phyloP scores from a whole-genome alignment of 1,140 invertebrate species.

The Drosophila ohnishii region DNA sequence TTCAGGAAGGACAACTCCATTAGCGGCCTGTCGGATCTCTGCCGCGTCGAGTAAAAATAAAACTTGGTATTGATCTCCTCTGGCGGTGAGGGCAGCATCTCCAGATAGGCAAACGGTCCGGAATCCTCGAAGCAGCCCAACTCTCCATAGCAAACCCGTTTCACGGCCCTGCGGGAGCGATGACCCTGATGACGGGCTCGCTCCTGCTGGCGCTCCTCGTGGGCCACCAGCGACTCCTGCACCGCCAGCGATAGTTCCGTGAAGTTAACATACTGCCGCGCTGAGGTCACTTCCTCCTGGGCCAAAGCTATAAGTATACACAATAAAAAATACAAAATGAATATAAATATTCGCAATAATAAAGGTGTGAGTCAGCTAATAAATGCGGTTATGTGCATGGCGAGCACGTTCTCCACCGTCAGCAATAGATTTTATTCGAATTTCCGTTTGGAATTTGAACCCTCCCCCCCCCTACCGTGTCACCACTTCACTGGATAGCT shows the following conservation, averaged over 20 bases:
- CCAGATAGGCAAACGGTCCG: conserved; percentile 95
- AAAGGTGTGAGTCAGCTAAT: neutral
- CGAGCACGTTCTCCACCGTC: conserved; percentile 17
- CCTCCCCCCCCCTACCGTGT: too few relatives aligned
- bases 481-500: too few relatives aligned
- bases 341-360: conserved; percentile 6
- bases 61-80: conserved; percentile 94
- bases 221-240: conserved; percentile 53
- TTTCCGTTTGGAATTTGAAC: neutral
- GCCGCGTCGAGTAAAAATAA: conserved; percentile 86
- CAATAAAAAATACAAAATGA: neutral
- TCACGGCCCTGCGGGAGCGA: conserved; percentile 86
- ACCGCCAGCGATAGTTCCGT: conserved; percentile 67
- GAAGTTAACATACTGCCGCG: conserved; percentile 38
- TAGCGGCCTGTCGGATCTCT: conserved; percentile 86
- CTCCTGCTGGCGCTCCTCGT: conserved; percentile 53
- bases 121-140: conserved; percentile 97
- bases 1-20: conserved; percentile 88
- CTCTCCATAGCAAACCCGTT: conserved; percentile 93
- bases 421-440: conserved; percentile 13
- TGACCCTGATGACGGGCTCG: conserved; percentile 34
- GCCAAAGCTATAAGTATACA: conserved; percentile 14
- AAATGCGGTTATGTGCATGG: conserved; percentile 27
- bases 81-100: conserved; percentile 93
- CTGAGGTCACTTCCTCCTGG: conserved; percentile 57